Percentiles rank a stretch among this genome's conserved stretches.
Conservation (phyloP, 2,888 invertebrate species). For the Tenthredo livida region DNA sequence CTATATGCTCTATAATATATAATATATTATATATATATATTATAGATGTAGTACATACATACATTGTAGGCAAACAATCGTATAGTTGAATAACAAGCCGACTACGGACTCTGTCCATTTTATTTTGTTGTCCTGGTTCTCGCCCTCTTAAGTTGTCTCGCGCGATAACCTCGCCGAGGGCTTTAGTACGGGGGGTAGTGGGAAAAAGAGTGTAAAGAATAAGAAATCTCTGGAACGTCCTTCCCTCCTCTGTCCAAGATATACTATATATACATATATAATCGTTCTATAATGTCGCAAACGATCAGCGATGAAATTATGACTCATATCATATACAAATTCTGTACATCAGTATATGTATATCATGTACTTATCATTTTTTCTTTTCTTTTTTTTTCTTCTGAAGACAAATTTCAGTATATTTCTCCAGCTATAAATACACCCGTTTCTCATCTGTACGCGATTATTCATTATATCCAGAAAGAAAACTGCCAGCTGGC, state of each 20-base stretch:
- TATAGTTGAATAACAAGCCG: slow-evolving; percentile 38
- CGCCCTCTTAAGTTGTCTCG: slow-evolving; percentile 31
- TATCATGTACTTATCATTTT: not conserved
- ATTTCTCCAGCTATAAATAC: not conserved
- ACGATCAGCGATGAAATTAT: not conserved
- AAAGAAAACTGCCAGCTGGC: not conserved
- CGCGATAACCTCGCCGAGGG: slow-evolving; percentile 44
- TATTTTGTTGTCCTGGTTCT: slow-evolving; percentile 47
- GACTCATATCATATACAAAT: not conserved
- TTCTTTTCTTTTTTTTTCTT: not conserved
- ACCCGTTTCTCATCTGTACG: not conserved
- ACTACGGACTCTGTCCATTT: slow-evolving; percentile 46
- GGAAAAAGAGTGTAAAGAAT: not conserved
- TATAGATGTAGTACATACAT: not conserved
- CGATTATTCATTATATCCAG: not conserved
- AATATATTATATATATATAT: too few species aligned
- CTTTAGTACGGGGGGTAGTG: not conserved
- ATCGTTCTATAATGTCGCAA: not conserved
- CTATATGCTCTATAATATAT: too few species aligned
- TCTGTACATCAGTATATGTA: not conserved
- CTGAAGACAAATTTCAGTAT: not conserved
- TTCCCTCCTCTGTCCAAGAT: slow-evolving; percentile 2
- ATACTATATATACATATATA: not conserved
- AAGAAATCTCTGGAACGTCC: not conserved
- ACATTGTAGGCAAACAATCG: slow-evolving; percentile 41